Conservation (phyloP, 1,140 invertebrate genomes). For the Tetranychus cinnabarinus region DNA sequence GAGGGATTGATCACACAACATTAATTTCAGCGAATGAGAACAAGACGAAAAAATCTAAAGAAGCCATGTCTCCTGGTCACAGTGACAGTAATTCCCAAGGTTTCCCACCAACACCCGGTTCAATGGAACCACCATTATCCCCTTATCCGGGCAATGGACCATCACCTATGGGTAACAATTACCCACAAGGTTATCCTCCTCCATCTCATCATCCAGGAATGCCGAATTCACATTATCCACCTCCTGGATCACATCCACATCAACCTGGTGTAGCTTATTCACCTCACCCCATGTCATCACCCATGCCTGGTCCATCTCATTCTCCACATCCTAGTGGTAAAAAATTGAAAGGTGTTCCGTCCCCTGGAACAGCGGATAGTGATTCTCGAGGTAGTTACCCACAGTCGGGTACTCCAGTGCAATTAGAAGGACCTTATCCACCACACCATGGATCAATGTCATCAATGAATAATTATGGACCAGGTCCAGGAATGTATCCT, state of each 20-base stretch:
- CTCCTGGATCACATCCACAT: not conserved
- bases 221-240: not conserved
- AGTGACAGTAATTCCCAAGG: conserved; percentile 2
- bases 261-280: conserved; percentile 6
- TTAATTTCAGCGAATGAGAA: conserved; percentile 57
- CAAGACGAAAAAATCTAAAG: conserved; percentile 18
- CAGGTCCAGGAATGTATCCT: not conserved
- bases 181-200: not conserved
- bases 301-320: not conserved
- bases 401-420: not conserved
- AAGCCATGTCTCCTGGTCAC: not conserved
- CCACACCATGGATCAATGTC: not conserved
- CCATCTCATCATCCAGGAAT: not conserved
- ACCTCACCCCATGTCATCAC: conserved; percentile 2
- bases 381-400: conserved; percentile 2
- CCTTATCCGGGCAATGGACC: not conserved
- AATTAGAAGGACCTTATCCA: not conserved
- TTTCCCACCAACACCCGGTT: not conserved
- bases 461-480: not conserved
- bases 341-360: conserved; percentile 18
- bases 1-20: conserved; percentile 77
- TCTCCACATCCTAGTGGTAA: conserved; percentile 10
- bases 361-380: not conserved
- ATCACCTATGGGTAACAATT: not conserved
- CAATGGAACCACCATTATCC: not conserved